A percentile compares a stretch with the other conserved stretches of the same genome.
Conservation (phyloP, 1,140 invertebrate genomes). For the Atopsyche davidsoni region DNA sequence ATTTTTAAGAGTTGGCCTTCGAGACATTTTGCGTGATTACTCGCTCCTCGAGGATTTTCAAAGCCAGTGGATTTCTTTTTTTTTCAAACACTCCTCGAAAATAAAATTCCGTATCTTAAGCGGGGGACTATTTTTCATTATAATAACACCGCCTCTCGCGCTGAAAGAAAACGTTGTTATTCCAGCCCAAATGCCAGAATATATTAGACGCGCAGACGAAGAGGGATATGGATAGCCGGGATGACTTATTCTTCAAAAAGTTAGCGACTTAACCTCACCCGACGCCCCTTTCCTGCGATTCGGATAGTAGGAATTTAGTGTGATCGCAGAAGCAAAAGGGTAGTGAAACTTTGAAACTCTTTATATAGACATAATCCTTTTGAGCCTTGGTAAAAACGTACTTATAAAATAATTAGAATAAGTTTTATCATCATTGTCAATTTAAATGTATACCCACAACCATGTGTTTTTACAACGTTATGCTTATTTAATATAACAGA, state of each 20-base stretch:
- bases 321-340: too few species aligned
- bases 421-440: too few species aligned
- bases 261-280: too few species aligned
- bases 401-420: too few species aligned
- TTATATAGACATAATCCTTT: too few species aligned
- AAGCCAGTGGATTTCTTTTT: not conserved
- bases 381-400: too few species aligned
- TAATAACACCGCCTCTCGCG: constrained; percentile 12
- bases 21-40: not conserved
- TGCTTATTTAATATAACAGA: too few species aligned
- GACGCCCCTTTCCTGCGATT: too few species aligned
- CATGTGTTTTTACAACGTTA: too few species aligned
- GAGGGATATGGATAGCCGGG: constrained; percentile 14
- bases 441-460: too few species aligned
- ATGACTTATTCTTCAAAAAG: constrained; percentile 17
- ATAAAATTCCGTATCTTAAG: not conserved
- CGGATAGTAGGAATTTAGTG: too few species aligned
- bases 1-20: not conserved
- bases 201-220: constrained; percentile 16
- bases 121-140: constrained; percentile 13
- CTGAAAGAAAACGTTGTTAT: constrained; percentile 7
- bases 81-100: not conserved
- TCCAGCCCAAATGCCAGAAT: constrained; percentile 15
- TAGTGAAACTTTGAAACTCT: too few species aligned
- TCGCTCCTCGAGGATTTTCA: not conserved